These are phyloP conservation scores for Amblyopsis rosae DNA, from an alignment of 2,113 vertebrate species.

Conservation along the genomic window DNA sequence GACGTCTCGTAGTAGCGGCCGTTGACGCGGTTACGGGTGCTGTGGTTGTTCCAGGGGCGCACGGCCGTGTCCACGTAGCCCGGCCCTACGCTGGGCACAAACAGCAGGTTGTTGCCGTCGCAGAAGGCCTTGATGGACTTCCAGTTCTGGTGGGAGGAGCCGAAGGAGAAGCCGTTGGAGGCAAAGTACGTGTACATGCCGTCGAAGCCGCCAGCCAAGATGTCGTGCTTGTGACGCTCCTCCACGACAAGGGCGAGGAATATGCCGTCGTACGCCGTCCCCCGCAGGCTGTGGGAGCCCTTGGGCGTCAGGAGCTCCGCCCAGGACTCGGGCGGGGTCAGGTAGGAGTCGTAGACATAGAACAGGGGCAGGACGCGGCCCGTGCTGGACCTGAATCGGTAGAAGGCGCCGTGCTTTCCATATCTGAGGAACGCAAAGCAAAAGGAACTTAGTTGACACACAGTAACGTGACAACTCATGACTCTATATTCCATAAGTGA, in stretches of 20 bases:
- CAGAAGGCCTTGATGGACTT: constrained; percentile 87
- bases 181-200: constrained; percentile 92
- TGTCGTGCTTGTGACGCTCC: constrained; percentile 86
- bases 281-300: constrained; percentile 82
- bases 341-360: constrained; percentile 90
- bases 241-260: constrained; percentile 87
- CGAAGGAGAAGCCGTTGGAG: constrained; percentile 90
- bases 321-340: constrained; percentile 85
- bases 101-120: constrained; percentile 84
- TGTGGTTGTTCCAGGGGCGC: constrained; percentile 91
- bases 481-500: no score
- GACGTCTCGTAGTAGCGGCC: constrained; percentile 90
- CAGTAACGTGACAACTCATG: not conserved
- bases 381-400: constrained; percentile 83
- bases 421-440: constrained; percentile 71
- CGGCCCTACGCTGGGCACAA: constrained; percentile 87
- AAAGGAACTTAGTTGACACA: not conserved
- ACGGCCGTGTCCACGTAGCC: constrained; percentile 88
- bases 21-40: constrained; percentile 87
- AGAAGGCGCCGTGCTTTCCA: constrained; percentile 85
- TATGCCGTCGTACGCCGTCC: constrained; percentile 83
- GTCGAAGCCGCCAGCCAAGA: constrained; percentile 82
- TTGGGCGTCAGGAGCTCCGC: constrained; percentile 81
- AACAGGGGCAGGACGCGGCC: constrained; percentile 85
- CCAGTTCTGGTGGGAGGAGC: constrained; percentile 93